Evolutionary conservation across 2,888 invertebrate species (phyloP).

Genomic region (Chaetogeoica ovagalla): DNA sequence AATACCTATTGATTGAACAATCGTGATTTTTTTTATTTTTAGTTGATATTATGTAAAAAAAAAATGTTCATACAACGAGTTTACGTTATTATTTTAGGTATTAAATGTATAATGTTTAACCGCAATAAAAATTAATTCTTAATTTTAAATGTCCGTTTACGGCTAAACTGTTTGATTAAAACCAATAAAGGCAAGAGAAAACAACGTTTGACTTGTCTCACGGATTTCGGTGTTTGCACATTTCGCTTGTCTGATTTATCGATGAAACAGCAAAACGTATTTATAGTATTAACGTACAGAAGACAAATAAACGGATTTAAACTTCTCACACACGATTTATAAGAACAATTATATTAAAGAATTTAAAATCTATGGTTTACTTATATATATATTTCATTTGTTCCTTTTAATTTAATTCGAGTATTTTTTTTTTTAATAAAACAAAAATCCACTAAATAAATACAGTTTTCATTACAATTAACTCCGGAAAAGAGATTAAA

Average conservation of each 20-base stretch:
- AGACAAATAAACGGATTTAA: background rate
- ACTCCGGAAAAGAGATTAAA: background rate
- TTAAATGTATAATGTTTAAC: background rate
- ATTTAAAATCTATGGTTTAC: background rate
- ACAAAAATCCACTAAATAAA: too few relatives aligned
- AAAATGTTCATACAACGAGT: too few relatives aligned
- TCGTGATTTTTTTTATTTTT: background rate
- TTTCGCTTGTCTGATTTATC: background rate
- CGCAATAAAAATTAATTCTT: background rate
- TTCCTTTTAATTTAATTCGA: background rate
- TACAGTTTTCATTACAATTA: too few relatives aligned
- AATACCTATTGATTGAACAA: background rate
- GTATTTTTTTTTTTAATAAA: background rate
- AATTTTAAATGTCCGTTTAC: slow-evolving; percentile 1
- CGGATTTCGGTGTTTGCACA: background rate
- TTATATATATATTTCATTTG: background rate
- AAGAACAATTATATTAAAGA: background rate
- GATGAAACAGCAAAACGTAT: background rate
- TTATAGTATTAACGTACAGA: slow-evolving; percentile 1
- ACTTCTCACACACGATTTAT: slow-evolving; percentile 2
- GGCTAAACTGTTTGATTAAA: background rate
- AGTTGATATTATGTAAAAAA: too few relatives aligned
- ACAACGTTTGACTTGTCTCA: background rate
- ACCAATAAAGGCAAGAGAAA: background rate
- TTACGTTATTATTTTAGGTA: too few relatives aligned